Conservation (phyloP, 2,888 invertebrate species). For the Drosophila koepferae region DNA sequence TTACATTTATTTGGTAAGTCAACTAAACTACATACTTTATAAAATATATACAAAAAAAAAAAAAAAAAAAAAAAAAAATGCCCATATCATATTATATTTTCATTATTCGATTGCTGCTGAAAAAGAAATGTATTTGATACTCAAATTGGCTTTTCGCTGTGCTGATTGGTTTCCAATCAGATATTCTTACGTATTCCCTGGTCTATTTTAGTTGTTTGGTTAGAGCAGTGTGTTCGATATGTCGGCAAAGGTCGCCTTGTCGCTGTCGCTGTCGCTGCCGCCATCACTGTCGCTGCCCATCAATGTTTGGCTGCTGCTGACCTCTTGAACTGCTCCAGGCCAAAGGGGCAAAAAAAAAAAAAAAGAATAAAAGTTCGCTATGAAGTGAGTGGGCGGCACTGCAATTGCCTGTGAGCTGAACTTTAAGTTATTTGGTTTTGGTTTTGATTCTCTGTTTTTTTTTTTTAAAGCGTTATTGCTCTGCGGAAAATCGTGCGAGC, state of each 20-base stretch:
- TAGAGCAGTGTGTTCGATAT: conserved; percentile 10
- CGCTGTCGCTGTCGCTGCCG: background rate
- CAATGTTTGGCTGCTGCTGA: conserved; percentile 36
- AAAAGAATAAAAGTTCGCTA: background rate
- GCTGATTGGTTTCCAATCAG: conserved; percentile 4
- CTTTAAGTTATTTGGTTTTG: conserved; percentile 62
- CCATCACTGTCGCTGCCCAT: conserved; percentile 12
- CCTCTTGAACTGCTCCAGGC: conserved; percentile 25
- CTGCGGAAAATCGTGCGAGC: conserved; percentile 33
- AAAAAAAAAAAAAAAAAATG: background rate
- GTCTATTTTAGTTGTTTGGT: background rate
- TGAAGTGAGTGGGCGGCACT: background rate
- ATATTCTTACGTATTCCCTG: background rate
- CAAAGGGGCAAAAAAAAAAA: background rate
- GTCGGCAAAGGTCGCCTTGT: conserved; percentile 19
- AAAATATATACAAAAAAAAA: background rate
- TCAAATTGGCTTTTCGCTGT: background rate
- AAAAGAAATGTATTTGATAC: background rate
- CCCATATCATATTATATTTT: background rate
- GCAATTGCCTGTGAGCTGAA: conserved; percentile 32
- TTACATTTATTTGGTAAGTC: background rate
- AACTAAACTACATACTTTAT: background rate
- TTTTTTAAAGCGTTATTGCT: conserved; percentile 12
- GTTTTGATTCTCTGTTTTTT: conserved; percentile 6
- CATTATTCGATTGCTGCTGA: too few species aligned